Evolutionary conservation across 2,113 vertebrate genomes (phyloP).

Genomic region (Elanoides forficatus): DNA sequence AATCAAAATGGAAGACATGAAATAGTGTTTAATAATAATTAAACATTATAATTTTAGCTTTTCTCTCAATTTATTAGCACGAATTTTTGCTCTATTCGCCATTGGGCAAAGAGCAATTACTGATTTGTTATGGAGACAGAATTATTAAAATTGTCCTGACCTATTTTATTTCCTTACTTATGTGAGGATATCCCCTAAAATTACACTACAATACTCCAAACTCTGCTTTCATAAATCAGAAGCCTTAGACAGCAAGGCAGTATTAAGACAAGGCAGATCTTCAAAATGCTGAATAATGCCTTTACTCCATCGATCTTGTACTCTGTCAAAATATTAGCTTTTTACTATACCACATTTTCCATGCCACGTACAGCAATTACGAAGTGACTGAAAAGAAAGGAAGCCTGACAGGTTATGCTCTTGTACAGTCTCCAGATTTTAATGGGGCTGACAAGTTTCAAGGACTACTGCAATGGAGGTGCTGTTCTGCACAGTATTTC

Average conservation of each 20-base stretch:
- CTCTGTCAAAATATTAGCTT: conserved; percentile 9
- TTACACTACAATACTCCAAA: not conserved
- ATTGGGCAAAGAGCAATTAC: not conserved
- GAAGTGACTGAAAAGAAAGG: not conserved
- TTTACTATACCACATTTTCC: not conserved
- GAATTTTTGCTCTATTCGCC: not conserved
- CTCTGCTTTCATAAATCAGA: not conserved
- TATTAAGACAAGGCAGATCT: not conserved
- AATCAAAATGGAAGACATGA: not conserved
- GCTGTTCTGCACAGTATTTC: not conserved
- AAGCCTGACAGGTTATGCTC: not conserved
- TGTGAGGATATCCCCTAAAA: not conserved
- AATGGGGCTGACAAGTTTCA: not conserved
- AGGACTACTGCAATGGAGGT: not conserved
- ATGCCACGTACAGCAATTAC: not conserved
- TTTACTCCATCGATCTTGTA: not conserved
- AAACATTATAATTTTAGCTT: not conserved
- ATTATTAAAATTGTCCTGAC: not conserved
- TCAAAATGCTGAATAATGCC: not conserved
- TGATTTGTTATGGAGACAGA: not conserved
- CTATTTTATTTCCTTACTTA: not conserved
- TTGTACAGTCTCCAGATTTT: not conserved
- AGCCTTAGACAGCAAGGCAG: not conserved
- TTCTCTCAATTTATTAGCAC: not conserved
- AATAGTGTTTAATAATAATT: not conserved